These are phyloP conservation scores for Sarcophaga bullata DNA, from an alignment of 1,140 invertebrate species.

Conservation along the genomic window DNA sequence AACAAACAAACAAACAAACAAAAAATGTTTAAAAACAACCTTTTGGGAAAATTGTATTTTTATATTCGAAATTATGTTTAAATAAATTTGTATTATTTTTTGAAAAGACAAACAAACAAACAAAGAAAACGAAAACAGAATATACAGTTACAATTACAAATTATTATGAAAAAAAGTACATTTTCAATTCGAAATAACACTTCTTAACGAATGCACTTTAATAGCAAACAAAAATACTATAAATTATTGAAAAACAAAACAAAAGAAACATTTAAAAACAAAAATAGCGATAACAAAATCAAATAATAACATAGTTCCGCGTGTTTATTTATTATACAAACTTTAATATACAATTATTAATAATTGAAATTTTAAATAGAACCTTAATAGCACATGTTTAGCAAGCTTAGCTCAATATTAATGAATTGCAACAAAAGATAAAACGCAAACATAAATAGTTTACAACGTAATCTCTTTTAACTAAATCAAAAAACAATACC, in stretches of 20 bases:
- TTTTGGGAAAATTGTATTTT: conserved; percentile 40
- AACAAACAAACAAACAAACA: conserved; percentile 1
- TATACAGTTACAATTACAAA: not conserved
- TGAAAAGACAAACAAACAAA: no score
- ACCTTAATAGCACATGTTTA: not conserved
- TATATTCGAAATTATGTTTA: conserved; percentile 35
- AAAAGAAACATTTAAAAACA: not conserved
- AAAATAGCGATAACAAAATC: no score
- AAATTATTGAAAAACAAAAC: not conserved
- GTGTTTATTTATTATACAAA: conserved; percentile 1
- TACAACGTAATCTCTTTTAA: not conserved
- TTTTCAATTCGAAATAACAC: conserved; percentile 18
- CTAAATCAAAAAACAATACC: conserved; percentile 16
- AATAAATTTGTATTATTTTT: conserved; percentile 2
- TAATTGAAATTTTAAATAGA: conserved; percentile 14
- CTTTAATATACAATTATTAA: not conserved
- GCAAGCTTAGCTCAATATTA: conserved; percentile 12
- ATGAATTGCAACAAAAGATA: not conserved
- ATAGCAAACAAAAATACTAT: not conserved
- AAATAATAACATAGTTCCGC: conserved; percentile 23
- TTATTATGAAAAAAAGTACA: not conserved
- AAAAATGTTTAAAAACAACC: not conserved
- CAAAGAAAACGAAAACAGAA: not conserved
- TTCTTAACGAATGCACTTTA: conserved; percentile 26
- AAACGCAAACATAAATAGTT: not conserved